Evolutionary conservation across 2,797 vertebrate species (phyloP).

Genomic region (Coluber constrictor): DNA sequence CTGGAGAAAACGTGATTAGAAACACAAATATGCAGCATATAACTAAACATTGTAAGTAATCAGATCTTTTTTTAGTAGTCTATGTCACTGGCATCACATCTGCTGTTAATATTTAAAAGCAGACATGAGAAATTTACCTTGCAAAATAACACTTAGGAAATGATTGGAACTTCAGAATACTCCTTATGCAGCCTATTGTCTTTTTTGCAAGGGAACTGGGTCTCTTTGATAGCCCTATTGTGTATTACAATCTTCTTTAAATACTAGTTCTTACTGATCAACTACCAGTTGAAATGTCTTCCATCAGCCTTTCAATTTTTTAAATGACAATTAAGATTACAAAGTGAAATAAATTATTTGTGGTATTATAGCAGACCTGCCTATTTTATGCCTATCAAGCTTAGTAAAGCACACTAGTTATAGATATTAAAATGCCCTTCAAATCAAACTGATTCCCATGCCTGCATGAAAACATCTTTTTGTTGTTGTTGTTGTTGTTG

Average conservation of each 20-base stretch:
- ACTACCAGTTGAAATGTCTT: accelerated
- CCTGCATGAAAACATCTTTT: neutral
- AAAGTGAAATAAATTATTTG: accelerated
- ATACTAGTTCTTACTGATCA: neutral
- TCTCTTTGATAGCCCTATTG: accelerated
- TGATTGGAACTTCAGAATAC: neutral
- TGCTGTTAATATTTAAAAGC: neutral
- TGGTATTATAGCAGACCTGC: neutral
- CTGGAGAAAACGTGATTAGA: neutral
- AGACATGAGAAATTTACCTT: neutral
- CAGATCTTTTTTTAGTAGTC: neutral
- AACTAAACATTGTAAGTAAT: neutral
- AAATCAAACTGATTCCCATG: neutral
- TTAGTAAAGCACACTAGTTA: neutral
- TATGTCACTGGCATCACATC: neutral
- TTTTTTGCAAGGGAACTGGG: neutral
- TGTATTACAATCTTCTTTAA: neutral
- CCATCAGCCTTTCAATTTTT: neutral
- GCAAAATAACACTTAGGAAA: conserved; percentile 2
- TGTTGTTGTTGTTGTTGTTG: too few species aligned
- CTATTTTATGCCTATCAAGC: neutral
- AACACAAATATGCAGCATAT: neutral
- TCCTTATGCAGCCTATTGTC: neutral
- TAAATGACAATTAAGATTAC: neutral
- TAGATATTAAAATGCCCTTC: neutral